Evolutionary conservation across 1,140 invertebrate species (phyloP), one percentile per base, ranked within the genome.

Genomic region (Heliconius congener): DNA sequence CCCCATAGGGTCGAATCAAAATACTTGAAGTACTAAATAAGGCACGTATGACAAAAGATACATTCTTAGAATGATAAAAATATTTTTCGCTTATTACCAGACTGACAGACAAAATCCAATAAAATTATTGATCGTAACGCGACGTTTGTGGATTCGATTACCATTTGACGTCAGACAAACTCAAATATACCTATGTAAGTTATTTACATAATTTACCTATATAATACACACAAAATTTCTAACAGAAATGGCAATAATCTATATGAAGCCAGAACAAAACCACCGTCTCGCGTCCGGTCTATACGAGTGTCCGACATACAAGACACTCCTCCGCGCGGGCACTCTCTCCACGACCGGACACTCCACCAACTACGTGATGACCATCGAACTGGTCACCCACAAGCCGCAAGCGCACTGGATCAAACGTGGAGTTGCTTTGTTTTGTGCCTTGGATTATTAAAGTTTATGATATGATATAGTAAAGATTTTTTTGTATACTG

Each of bases 291-390:
- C 80, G 19, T 77, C 74, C 60, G 94, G 93, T 19, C 86, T 95
- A 19, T 98, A 97, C 89, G 94, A 95, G 77, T 97, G 96, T 88
- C 97, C 97, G 0, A 95, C 97, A 13, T 98, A 98, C 94, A 97
- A 97, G 93, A 98, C 96, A 0, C 95, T 95, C 82, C 95, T 94
- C 80, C 94, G 97, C 73, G 96, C 96, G 60, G 95, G 97, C 76
- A 95, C 95, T n/a, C 85, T 98, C 77, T 96, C 97, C 76, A 97
- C 97, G n/a, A 96, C 97, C n/a, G 96, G 97, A 34, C 96, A 98
- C 90, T 97, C 97, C 2, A 97, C 97, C 8, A 98, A 98, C 93
- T 98, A 97, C 90, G 96, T 98, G 19, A 89, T 98, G 78, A 95
- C 96, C 18, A 96, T 97, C 73, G 96, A 96, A 80, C 92, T 98